Evolutionary conservation across 1,140 invertebrate species (phyloP), one percentile per base, ranked within the genome.

Genomic region (Saxidomus purpurata): DNA sequence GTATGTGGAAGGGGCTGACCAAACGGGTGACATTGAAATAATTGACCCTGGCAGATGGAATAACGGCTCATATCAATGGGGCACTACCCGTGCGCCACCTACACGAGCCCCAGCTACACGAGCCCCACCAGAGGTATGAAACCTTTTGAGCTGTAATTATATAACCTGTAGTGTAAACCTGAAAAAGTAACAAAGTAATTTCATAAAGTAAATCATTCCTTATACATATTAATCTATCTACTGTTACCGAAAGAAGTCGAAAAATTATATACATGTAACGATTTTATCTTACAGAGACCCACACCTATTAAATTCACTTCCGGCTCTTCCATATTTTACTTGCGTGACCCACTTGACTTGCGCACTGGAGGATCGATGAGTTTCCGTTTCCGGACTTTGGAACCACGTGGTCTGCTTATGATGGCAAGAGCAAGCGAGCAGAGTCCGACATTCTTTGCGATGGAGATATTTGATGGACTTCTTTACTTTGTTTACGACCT

Each of bases 391-490:
- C 59, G 83, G 36, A 90, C 83, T 0, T n/a, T 86, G 19, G 89
- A 90, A 31, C 59, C 74, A 52, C 71, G 89, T 69, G 89, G 89
- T 69, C 43, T 90, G 22, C 77, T 90, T 9, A 34, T 28, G 9
- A 55, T 90, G 9, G 88, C 81, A 0, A 17, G 22, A 31, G 82
- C 28, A 28, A 19, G 17, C 28, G 28, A 31, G 25, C 59, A 43
- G 43, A 76, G 59, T 22, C n/a, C 49, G 13, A 40, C 80, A 0
- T 93, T 90, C 83, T 43, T 94, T 9, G 92, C 90, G 4, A 34
- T 95, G 28, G 94, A 95, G 76, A 49, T 95, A 15, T 93, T 83
- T 71, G 94, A 95, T 81, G 94, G 94, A 0, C 89, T 91, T 15
- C 86, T 94, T 15, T 95, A 94, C 84, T 90, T 95, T n/a, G 86